Conservation (phyloP, 2,797 vertebrate species). For the Crocodylus rhombifer region DNA sequence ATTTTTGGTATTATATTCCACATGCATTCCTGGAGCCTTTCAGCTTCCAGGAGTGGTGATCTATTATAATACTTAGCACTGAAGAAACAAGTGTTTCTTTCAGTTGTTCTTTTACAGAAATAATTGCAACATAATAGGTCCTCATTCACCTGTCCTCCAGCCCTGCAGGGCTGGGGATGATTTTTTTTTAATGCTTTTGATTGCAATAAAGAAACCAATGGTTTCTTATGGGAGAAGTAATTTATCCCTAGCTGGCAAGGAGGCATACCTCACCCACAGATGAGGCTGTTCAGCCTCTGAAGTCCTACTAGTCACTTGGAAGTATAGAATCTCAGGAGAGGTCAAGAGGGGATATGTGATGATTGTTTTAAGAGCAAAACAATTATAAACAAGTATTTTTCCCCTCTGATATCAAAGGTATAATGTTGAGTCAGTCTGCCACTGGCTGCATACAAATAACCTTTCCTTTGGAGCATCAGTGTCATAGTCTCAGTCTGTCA, state of each 20-base stretch:
- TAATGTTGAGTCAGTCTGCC: neutral
- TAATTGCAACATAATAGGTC: neutral
- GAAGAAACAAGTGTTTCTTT: constrained; percentile 7
- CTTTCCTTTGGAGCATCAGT: neutral
- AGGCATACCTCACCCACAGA: neutral
- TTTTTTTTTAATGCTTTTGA: constrained; percentile 27
- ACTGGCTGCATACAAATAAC: neutral
- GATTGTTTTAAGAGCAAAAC: neutral
- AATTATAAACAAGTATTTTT: fast-evolving
- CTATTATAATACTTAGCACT: neutral
- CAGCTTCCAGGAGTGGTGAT: constrained; percentile 7
- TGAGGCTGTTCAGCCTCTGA: neutral
- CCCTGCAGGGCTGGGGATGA: neutral
- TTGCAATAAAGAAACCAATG: neutral
- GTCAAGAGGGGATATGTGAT: neutral
- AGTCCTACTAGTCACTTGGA: neutral
- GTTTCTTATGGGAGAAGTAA: neutral
- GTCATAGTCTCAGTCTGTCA: neutral
- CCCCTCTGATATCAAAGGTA: neutral
- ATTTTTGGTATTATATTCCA: neutral
- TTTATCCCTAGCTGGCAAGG: neutral
- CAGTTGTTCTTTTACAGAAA: neutral
- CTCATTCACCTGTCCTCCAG: neutral
- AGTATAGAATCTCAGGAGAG: neutral
- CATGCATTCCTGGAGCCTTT: constrained; percentile 7